These are phyloP conservation scores for Oxytorus armatus DNA, from an alignment of 2,888 invertebrate species.

Conservation along the genomic window DNA sequence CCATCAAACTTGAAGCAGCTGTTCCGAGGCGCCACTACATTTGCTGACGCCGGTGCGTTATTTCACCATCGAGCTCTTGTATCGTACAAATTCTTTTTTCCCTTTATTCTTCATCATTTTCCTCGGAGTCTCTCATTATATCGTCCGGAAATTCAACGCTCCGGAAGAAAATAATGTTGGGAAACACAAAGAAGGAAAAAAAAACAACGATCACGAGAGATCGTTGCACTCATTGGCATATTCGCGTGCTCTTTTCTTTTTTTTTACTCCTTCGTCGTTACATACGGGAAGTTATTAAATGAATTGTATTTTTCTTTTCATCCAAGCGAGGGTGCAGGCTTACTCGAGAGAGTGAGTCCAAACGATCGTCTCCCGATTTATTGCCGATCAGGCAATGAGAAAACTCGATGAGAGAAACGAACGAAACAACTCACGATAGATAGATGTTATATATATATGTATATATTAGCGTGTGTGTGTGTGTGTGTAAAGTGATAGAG, in stretches of 20 bases:
- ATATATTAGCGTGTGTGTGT: neutral
- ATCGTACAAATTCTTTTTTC: slow-evolving; percentile 10
- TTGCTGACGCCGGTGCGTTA: slow-evolving; percentile 21
- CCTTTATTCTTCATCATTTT: neutral
- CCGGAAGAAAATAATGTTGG: slow-evolving; percentile 1
- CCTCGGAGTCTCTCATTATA: slow-evolving; percentile 30
- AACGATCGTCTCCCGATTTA: slow-evolving; percentile 10
- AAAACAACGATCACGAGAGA: neutral
- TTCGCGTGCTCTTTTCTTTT: slow-evolving; percentile 2
- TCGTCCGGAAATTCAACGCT: slow-evolving; percentile 8
- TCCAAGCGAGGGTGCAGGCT: neutral
- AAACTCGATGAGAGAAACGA: slow-evolving; percentile 38
- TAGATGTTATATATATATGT: neutral
- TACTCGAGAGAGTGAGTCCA: neutral
- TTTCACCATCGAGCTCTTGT: slow-evolving; percentile 56
- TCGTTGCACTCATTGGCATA: slow-evolving; percentile 8
- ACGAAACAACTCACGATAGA: neutral
- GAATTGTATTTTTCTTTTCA: neutral
- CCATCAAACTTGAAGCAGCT: slow-evolving; percentile 80
- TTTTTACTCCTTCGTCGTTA: slow-evolving; percentile 12
- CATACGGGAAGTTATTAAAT: slow-evolving; percentile 33
- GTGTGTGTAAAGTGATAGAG: neutral
- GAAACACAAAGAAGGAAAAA: neutral
- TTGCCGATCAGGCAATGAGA: slow-evolving; percentile 37
- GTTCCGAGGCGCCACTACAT: slow-evolving; percentile 67